Conservation (phyloP, 2,797 vertebrate species). For the Megaceryle alcyon region DNA sequence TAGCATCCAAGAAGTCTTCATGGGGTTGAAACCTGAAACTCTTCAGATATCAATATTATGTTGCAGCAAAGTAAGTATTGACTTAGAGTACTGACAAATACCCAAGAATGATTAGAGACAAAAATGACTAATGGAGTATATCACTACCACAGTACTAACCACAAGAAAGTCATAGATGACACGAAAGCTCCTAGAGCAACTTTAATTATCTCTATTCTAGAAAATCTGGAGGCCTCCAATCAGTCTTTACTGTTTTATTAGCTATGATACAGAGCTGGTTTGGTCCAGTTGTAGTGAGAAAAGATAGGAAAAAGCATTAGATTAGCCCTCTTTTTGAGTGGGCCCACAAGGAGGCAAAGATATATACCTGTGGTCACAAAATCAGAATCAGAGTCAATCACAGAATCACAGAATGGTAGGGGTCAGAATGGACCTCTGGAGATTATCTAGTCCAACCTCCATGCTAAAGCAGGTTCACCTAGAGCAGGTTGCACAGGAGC, state of each 20-base stretch:
- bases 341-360: not conserved
- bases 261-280: not conserved
- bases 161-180: not conserved
- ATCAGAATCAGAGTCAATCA: no score
- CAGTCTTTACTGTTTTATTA: not conserved
- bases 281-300: not conserved
- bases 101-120: not conserved
- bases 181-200: not conserved
- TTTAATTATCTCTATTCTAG: not conserved
- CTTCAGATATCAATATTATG: not conserved
- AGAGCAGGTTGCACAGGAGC: no score
- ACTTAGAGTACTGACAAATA: not conserved
- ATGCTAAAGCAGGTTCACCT: no score
- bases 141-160: not conserved
- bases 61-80: not conserved
- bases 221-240: not conserved
- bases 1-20: not conserved
- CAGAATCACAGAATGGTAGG: no score
- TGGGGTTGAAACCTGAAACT: conserved; percentile 35
- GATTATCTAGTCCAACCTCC: no score
- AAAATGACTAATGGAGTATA: not conserved
- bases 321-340: not conserved
- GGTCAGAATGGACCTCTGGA: no score
- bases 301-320: not conserved
- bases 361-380: not conserved